Base-by-base conservation (phyloP, 2,888 invertebrate species). In the Xestia c-nigrum region DNA sequence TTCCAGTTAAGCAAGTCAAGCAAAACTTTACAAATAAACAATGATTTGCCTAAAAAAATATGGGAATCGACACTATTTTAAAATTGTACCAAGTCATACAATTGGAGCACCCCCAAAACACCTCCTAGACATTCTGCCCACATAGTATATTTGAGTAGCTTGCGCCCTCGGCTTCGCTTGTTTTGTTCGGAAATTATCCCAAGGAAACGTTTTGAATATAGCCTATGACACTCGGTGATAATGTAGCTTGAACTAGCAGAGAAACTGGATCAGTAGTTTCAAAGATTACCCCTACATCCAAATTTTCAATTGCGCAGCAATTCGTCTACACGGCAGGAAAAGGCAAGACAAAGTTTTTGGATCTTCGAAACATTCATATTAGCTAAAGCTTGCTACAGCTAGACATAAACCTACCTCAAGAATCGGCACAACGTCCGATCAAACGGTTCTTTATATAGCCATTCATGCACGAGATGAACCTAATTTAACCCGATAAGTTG, bases 401-500 rank as follows among this genome's bases (percentile, higher is more conserved):
- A 14, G 6, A n/a, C 55, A 12, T n/a, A 57, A 57, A 2, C 24
- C 24, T 59, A 31, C 24, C 43, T 43, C 50, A 43, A 50, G 31
- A 78, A 68, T 43, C 19, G 10, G 19, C 31, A 68, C n/a, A 50
- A n/a, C 7, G 40, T n/a, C 7, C 40, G 40, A 24, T 43, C 72
- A 43, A 6, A 73, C 55, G 47, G 12, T 31, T 10, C 38, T 40
- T 31, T 40, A n/a, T 12, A 64, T 55, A 47, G n/a, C 21, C 63
- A 59, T 69, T 71, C 72, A 38, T 38, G 50, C 43, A 16, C 9
- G 24, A 59, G 10, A 47, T 74, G 38, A 5, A 61, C 61, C 52
- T 5, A 52, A 61, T 77, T 38, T 46, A 59, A 77, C 24, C 61
- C 43, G n/a, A 64, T 64, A 43, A 43, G 16, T 43, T 64, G 40